Conservation (phyloP, 2,797 vertebrate species). For the Capromys pilorides region DNA sequence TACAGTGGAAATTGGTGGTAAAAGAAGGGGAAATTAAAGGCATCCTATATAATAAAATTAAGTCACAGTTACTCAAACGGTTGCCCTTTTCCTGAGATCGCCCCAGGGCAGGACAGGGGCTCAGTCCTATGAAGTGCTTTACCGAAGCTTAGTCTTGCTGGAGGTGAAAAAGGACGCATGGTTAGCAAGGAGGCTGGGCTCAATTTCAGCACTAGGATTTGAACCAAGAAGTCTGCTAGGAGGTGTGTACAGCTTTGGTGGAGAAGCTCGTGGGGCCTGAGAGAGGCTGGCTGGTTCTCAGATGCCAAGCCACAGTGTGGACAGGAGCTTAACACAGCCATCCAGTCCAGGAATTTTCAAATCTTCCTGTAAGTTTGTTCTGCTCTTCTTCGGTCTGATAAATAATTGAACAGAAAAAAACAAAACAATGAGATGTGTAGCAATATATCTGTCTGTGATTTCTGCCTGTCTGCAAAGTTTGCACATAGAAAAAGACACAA, state of each 20-base stretch:
- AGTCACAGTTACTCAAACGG: constrained; percentile 52
- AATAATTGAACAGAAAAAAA: constrained; percentile 68
- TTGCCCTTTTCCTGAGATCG: constrained; percentile 74
- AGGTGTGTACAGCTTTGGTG: constrained; percentile 65
- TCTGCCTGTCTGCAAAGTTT: constrained; percentile 25
- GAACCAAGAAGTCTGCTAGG: constrained; percentile 33
- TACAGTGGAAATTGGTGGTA: constrained; percentile 20
- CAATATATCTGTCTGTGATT: neutral
- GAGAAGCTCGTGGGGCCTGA: constrained; percentile 6
- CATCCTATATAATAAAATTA: constrained; percentile 40
- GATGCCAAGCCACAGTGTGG: constrained; percentile 35
- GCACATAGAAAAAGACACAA: constrained; percentile 72
- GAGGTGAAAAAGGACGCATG: constrained; percentile 26
- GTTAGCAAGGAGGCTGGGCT: constrained; percentile 49
- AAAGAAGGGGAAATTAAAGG: constrained; percentile 60
- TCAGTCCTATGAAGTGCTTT: constrained; percentile 55
- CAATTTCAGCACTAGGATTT: constrained; percentile 45
- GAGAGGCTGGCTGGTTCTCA: constrained; percentile 55
- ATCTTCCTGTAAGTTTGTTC: constrained; percentile 51
- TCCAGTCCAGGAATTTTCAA: neutral
- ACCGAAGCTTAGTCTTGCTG: constrained; percentile 55
- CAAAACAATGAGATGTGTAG: constrained; percentile 18
- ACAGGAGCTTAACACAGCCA: constrained; percentile 2
- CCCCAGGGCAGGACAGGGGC: constrained; percentile 45
- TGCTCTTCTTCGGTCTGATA: constrained; percentile 69